Percentiles rank a stretch among this genome's conserved stretches.
phyloP scores from a whole-genome alignment of 2,113 vertebrate species.

The Puma concolor region DNA sequence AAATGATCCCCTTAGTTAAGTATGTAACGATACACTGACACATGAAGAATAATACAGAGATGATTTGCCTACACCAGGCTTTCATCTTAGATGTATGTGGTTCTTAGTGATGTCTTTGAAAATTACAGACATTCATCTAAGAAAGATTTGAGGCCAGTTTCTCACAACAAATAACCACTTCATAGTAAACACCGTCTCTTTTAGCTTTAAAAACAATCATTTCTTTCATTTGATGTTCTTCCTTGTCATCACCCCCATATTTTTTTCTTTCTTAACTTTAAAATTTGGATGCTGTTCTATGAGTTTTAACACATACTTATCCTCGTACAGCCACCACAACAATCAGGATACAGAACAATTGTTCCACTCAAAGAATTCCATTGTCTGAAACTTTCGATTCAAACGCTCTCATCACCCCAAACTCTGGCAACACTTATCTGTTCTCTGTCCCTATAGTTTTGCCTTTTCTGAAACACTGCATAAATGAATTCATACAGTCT shows the following conservation, averaged over 20 bases:
- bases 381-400: background rate
- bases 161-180: background rate
- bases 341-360: background rate
- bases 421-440: background rate
- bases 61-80: background rate
- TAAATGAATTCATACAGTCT: background rate
- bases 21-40: background rate
- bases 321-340: background rate
- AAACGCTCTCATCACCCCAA: background rate
- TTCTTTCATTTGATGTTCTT: background rate
- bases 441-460: background rate
- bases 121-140: background rate
- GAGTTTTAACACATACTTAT: background rate
- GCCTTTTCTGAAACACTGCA: background rate
- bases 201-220: background rate
- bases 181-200: background rate
- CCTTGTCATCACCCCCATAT: background rate
- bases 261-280: background rate
- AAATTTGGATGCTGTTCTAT: background rate
- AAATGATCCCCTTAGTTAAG: conserved; percentile 46
- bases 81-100: background rate
- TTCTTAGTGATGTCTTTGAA: background rate
- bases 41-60: background rate
- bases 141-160: background rate
- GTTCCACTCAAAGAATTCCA: background rate